Evolutionary conservation across 2,888 invertebrate species (phyloP).

Genomic region (Lasius fuliginosus): DNA sequence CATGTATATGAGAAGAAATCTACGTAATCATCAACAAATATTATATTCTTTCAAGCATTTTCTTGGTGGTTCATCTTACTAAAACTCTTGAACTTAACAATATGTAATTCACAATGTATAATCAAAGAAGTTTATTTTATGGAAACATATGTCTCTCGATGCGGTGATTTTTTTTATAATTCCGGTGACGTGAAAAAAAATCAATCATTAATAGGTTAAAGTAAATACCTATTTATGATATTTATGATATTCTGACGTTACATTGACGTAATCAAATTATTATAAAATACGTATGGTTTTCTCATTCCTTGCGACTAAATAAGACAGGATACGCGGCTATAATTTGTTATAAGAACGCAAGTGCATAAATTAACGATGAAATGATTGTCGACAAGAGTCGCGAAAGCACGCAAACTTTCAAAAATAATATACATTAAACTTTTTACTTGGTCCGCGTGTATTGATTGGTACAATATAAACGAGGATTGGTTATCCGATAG

Average conservation of each 20-base stretch:
- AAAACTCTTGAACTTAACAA: background rate
- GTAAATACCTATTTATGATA: background rate
- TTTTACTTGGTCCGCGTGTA: constrained; percentile 61
- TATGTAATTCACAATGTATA: background rate
- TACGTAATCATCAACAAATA: constrained; percentile 12
- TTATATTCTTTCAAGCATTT: constrained; percentile 1
- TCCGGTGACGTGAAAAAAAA: background rate
- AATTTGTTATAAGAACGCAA: constrained; percentile 63
- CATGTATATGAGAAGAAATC: background rate
- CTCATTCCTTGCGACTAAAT: constrained; percentile 17
- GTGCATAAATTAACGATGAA: constrained; percentile 52
- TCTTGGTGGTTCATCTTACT: background rate
- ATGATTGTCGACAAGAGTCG: constrained; percentile 58
- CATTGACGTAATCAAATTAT: background rate
- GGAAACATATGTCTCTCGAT: background rate
- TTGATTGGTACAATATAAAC: constrained; percentile 61
- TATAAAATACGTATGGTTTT: background rate
- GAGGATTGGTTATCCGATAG: constrained; percentile 11
- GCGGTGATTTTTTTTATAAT: background rate
- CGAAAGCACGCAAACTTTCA: constrained; percentile 8
- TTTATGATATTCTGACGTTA: background rate
- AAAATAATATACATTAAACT: constrained; percentile 46
- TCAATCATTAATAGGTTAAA: background rate
- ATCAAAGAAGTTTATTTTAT: background rate
- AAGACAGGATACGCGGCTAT: constrained; percentile 22